Base-by-base conservation (phyloP, 64 coral and sea anemone genomes). In the Pachyseris speciosa region DNA sequence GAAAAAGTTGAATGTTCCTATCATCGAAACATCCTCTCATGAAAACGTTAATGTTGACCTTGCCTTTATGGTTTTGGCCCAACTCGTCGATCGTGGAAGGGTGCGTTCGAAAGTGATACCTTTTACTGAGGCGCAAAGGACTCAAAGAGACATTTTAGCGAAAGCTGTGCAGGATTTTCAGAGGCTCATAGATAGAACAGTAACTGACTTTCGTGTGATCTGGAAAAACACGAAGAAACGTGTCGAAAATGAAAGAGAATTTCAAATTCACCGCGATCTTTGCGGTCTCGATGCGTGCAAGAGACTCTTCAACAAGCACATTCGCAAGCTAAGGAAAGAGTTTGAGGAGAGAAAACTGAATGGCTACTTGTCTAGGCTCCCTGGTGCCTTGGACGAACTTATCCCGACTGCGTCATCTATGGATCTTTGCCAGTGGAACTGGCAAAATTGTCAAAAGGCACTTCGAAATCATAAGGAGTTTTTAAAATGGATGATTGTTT, bases 11-110 rank as follows among this genome's bases (percentile, higher is more conserved):
- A 99, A 83, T 37, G 90, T 89, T 51, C 97, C 97, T 17, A 95
- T 98, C 22, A 73, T 98, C 38, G 95, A 98, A 83, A 90, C 86
- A 16, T 98, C 95, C 9, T 73, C 95, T 65, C 88, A 90, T 58
- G 81, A 98, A 79, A 94, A 94, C 73, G 95, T 98, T 3, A 98
- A 98, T 94, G 95, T 98, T 6, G 95, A 98, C 22, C 76, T 98
- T 17, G 95, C 92, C 1, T 98, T 98, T 86, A 33, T 91, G 19
- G 88, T 87, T 60, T 93, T 98, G 64, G 87, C 87, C 5, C 95
- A 98, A 57, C 88, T 98, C 2, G 81, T 98, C 28, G 95, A 98
- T 28, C 92, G 91, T 22, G 95, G 95, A 40, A 90, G 86, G 91
- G 92, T 91, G 7, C 95, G 95, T 87, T 98, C 95, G 25, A 98